These are phyloP conservation scores for Platysteira castanea DNA, from an alignment of 2,113 vertebrate species.

Conservation along the genomic window DNA sequence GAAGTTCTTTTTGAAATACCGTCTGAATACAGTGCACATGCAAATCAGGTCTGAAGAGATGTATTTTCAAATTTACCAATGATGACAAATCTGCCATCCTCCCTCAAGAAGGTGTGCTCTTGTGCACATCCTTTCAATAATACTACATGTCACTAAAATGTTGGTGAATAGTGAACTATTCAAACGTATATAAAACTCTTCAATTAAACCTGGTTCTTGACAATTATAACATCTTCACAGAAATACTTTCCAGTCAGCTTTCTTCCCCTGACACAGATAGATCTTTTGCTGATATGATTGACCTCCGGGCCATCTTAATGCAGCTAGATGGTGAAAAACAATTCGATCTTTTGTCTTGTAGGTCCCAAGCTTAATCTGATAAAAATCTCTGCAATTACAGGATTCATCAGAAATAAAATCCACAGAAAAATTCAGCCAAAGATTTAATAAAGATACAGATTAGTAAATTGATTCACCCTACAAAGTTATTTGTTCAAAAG, in stretches of 20 bases:
- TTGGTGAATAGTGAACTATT: not conserved
- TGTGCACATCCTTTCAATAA: not conserved
- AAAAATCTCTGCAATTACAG: conserved; percentile 51
- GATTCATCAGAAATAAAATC: conserved; percentile 22
- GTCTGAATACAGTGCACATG: not conserved
- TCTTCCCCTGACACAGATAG: not conserved
- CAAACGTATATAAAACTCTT: not conserved
- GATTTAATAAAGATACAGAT: not conserved
- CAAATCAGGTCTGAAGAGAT: not conserved
- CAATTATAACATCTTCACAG: conserved; percentile 40
- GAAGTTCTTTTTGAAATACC: not conserved
- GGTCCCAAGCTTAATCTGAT: conserved; percentile 53
- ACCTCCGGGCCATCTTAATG: conserved; percentile 48
- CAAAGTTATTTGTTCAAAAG: not conserved
- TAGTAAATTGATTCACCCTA: not conserved
- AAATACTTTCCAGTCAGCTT: conserved; percentile 45
- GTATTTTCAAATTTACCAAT: not conserved
- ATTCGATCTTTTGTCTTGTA: conserved; percentile 49
- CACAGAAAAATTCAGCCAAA: conserved; percentile 6
- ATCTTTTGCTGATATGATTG: conserved; percentile 54
- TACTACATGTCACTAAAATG: not conserved
- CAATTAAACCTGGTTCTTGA: not conserved
- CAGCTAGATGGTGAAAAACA: conserved; percentile 50
- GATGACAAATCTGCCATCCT: not conserved
- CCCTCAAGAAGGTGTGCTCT: not conserved